Evolutionary conservation across 1,140 invertebrate species (phyloP).

Genomic region (Nomia melanderi): DNA sequence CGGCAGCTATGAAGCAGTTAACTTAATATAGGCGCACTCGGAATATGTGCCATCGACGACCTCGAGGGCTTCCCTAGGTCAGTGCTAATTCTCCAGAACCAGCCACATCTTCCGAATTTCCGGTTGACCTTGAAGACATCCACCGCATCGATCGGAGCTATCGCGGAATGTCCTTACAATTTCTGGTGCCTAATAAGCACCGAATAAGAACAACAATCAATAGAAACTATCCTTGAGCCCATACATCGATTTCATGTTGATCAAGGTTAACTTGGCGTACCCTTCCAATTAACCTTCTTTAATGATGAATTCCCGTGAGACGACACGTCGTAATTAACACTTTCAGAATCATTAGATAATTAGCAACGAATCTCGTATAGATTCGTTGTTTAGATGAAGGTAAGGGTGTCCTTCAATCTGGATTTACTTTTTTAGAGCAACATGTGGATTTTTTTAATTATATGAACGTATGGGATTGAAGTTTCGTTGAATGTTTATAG

Average conservation of each 20-base stretch:
- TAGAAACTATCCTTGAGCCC: background rate
- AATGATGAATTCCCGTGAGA: too few relatives aligned
- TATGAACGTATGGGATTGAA: too few relatives aligned
- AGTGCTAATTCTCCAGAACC: conserved; percentile 73
- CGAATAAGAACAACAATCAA: background rate
- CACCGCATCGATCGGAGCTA: background rate
- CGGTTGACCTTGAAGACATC: conserved; percentile 59
- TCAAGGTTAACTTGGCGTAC: background rate
- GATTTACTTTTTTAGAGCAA: too few relatives aligned
- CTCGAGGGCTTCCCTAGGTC: conserved; percentile 77
- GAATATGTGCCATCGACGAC: conserved; percentile 75
- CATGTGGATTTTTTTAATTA: too few relatives aligned
- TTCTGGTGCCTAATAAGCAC: background rate
- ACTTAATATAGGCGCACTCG: conserved; percentile 73
- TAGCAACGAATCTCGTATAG: too few relatives aligned
- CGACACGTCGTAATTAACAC: too few relatives aligned
- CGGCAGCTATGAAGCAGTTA: conserved; percentile 75
- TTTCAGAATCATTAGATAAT: too few relatives aligned
- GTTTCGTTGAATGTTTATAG: too few relatives aligned
- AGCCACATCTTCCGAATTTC: conserved; percentile 64
- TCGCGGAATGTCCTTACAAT: background rate
- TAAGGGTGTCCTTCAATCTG: too few relatives aligned
- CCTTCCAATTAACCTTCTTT: background rate
- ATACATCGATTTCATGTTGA: background rate
- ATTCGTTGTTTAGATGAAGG: too few relatives aligned